Conservation (phyloP, 2,113 vertebrate species). For the Entomyzon cyanotis region DNA sequence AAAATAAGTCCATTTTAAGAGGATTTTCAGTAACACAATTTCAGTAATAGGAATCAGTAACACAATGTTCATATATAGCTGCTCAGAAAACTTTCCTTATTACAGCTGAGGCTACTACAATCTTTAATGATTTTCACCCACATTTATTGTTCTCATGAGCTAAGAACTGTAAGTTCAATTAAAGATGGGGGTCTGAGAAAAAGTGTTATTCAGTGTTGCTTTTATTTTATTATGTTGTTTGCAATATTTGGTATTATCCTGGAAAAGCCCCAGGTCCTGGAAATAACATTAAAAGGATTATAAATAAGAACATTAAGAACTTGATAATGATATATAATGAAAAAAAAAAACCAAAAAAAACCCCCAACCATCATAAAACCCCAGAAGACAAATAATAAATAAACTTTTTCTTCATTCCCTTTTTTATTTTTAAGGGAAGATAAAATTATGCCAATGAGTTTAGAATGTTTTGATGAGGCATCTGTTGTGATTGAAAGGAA, state of each 20-base stretch:
- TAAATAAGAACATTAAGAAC: neutral
- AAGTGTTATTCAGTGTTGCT: neutral
- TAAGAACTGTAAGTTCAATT: neutral
- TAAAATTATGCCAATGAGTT: neutral
- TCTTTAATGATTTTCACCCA: neutral
- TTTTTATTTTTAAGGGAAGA: neutral
- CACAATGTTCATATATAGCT: neutral
- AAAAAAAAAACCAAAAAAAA: neutral
- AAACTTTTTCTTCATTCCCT: neutral
- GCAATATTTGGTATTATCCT: neutral
- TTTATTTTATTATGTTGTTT: neutral
- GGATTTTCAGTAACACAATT: neutral
- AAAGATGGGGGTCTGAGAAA: neutral
- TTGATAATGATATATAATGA: neutral
- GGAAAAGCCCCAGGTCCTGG: neutral
- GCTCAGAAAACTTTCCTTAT: neutral
- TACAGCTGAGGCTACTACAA: neutral
- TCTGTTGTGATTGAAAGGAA: neutral
- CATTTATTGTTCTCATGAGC: neutral
- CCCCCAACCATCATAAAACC: neutral
- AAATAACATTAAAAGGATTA: neutral
- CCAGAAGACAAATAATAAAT: neutral
- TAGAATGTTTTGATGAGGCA: neutral
- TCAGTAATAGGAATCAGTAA: neutral
- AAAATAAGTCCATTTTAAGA: neutral